Evolutionary conservation across 2,113 vertebrate genomes (phyloP), one percentile per base, ranked within the genome.

Genomic region (Brienomyrus brachyistius): DNA sequence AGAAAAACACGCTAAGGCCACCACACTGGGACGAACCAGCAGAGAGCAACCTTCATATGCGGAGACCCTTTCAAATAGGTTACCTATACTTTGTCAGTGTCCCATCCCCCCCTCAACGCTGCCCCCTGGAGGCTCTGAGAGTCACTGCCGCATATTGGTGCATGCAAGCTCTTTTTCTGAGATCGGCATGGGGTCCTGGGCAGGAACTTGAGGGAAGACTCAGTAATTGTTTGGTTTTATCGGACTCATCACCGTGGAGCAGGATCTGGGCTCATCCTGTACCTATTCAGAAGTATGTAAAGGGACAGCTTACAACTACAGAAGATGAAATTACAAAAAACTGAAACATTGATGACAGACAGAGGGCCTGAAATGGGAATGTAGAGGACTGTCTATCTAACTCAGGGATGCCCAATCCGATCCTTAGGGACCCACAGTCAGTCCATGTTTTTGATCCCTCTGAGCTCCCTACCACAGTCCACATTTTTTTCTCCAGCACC

Each of bases 81-180:
- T 10, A 3, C 66, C 13, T 74, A 45, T 84, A 35, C 15, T 50
- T 84, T 84, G 8, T n/a, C 19, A 83, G 40, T 91, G 91, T 90
- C 93, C 91, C 35, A 11, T 8, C 31, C 70, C 43, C 43, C 45
- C 15, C 43, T 31, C 3, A 2, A 45, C 17, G 3, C 45, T 66
- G 62, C 62, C 62, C 35, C 35, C 70, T 43, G 19, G 70, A 19
- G 15, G 15, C 1, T 77, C 31, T 1, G 15, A 77, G 70, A 13
- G 70, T 77, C 19, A 77, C 70, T 77, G 70, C 31, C 1, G 6
- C 5, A 40, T 77, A 77, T 40, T 27, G 31, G 4, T 19, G 35
- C 15, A 43, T 40, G 5, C 74, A 7, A 80, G 31, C 13, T 7
- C 13, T 5, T 77, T 77, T 66, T 66, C 19, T 77, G 10, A 0